Conservation (phyloP, 2,888 invertebrate species). For the Aspidiotus destructor region DNA sequence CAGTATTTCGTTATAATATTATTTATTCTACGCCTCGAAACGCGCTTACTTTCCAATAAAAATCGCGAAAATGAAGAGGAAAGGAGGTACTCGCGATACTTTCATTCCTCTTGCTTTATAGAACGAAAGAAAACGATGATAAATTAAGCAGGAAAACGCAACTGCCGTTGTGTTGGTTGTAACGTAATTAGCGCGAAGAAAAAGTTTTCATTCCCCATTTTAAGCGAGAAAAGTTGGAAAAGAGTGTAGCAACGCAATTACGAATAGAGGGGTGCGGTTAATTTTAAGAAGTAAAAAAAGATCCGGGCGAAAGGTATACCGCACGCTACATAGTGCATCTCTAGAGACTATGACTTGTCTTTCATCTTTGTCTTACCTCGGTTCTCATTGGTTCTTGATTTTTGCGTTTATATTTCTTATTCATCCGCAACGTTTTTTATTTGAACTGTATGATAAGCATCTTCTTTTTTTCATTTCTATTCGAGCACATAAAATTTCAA, state of each 20-base stretch:
- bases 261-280: conserved; percentile 25
- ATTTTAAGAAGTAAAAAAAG: conserved; percentile 28
- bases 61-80: conserved; percentile 17
- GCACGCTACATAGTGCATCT: conserved; percentile 24
- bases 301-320: conserved; percentile 9
- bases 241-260: conserved; percentile 23
- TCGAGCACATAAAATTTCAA: too few species aligned
- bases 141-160: conserved; percentile 27
- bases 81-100: not conserved
- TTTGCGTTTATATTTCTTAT: too few species aligned
- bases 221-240: conserved; percentile 15
- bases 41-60: conserved; percentile 27
- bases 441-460: too few species aligned
- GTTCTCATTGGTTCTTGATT: too few species aligned
- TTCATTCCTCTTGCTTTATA: not conserved
- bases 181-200: conserved; percentile 30
- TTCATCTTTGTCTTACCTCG: too few species aligned
- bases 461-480: too few species aligned
- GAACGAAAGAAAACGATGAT: conserved; percentile 14
- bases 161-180: conserved; percentile 26
- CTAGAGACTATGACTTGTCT: conserved; percentile 1
- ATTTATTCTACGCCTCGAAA: conserved; percentile 26
- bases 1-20: conserved; percentile 21
- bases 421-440: too few species aligned
- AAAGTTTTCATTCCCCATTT: conserved; percentile 26